Evolutionary conservation across 2,888 invertebrate species (phyloP).

Genomic region (Trissonchulus latispiculum): DNA sequence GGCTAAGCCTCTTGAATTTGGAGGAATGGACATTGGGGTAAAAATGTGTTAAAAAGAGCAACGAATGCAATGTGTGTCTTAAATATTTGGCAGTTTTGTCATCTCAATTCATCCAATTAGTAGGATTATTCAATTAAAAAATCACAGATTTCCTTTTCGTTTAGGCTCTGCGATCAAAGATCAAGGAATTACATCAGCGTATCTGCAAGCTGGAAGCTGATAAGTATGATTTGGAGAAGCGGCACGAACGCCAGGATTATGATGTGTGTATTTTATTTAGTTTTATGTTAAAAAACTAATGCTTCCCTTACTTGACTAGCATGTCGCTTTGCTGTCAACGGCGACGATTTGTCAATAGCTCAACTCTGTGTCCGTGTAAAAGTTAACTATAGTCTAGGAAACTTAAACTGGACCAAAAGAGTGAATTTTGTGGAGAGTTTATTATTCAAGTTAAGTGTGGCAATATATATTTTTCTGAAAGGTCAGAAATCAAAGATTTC

Average conservation of each 20-base stretch:
- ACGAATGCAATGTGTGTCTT: not conserved
- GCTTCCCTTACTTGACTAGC: too few relatives aligned
- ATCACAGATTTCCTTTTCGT: not conserved
- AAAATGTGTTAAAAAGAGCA: not conserved
- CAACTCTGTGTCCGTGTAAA: too few relatives aligned
- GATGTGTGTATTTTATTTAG: slow-evolving; percentile 33
- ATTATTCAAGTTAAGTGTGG: too few relatives aligned
- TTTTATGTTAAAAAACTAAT: slow-evolving; percentile 10
- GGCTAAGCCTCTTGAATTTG: slow-evolving; percentile 68
- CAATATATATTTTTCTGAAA: too few relatives aligned
- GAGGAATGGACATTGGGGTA: slow-evolving; percentile 58
- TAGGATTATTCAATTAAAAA: not conserved
- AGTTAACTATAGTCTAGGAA: too few relatives aligned
- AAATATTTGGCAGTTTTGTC: not conserved
- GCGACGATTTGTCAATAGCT: too few relatives aligned
- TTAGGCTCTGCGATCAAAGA: slow-evolving; percentile 17
- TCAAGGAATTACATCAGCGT: slow-evolving; percentile 38
- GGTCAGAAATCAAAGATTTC: too few relatives aligned
- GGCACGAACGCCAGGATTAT: slow-evolving; percentile 41
- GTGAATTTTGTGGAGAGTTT: too few relatives aligned
- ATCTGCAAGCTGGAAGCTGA: slow-evolving; percentile 40
- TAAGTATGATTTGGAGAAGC: slow-evolving; percentile 42
- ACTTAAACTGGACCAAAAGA: too few relatives aligned
- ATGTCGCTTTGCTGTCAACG: too few relatives aligned
- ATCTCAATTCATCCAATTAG: not conserved